Evolutionary conservation across 1,140 invertebrate species (phyloP).

Genomic region (Sminthurinus signatus): DNA sequence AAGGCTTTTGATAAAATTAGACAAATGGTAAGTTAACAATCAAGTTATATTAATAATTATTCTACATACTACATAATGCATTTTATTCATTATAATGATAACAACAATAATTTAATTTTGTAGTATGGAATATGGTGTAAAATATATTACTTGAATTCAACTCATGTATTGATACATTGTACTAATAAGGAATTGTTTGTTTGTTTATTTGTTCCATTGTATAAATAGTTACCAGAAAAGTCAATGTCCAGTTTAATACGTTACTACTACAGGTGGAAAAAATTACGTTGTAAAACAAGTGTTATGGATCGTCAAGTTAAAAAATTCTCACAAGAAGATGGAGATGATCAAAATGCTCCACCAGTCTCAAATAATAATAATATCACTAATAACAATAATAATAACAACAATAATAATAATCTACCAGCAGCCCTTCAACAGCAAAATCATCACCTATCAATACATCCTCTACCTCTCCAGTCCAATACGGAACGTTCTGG

Average conservation of each 20-base stretch:
- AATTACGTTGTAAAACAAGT: conserved; percentile 81
- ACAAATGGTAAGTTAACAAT: conserved; percentile 73
- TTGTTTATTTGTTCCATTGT: too few species aligned
- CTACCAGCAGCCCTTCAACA: not conserved
- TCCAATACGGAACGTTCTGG: not conserved
- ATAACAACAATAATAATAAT: too few species aligned
- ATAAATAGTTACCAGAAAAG: conserved; percentile 81
- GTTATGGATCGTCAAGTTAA: conserved; percentile 84
- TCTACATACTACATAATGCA: too few species aligned
- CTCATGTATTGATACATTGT: not conserved
- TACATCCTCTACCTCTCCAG: conserved; percentile 5
- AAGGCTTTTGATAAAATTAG: conserved; percentile 96
- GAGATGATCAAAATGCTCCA: conserved; percentile 23
- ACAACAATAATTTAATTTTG: too few species aligned
- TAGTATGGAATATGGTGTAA: not conserved
- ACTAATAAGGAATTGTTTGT: too few species aligned
- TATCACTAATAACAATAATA: too few species aligned
- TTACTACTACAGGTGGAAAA: conserved; percentile 99
- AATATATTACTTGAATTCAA: not conserved
- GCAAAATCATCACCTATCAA: not conserved
- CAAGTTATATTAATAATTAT: too few species aligned
- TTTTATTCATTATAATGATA: too few species aligned
- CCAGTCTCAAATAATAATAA: not conserved
- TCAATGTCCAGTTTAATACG: conserved; percentile 92
- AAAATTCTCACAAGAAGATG: conserved; percentile 50